Conservation (phyloP, 2,888 invertebrate genomes). For the Pocota personata region DNA sequence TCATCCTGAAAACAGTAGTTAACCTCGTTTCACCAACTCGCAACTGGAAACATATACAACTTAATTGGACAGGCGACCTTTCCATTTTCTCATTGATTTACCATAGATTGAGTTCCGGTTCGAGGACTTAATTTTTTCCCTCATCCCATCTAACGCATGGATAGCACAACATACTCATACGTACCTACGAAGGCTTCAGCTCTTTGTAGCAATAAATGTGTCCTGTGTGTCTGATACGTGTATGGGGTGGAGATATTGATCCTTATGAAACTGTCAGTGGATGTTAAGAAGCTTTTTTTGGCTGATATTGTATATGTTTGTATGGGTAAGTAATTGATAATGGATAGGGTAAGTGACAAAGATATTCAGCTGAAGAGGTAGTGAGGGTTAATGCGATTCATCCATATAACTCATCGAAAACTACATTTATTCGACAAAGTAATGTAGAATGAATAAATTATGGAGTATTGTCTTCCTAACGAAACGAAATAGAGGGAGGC, state of each 20-base stretch:
- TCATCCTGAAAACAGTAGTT: constrained; percentile 56
- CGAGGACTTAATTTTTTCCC: not conserved
- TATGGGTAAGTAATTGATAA: constrained; percentile 37
- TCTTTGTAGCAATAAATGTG: constrained; percentile 27
- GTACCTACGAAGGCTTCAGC: not conserved
- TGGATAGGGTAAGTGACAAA: constrained; percentile 31
- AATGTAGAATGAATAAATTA: constrained; percentile 60
- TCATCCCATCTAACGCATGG: not conserved
- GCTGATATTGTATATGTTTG: not conserved
- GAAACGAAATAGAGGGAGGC: not conserved
- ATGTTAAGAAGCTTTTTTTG: constrained; percentile 16
- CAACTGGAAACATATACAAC: constrained; percentile 35
- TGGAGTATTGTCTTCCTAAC: constrained; percentile 34
- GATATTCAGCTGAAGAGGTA: not conserved
- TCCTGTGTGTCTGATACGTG: not conserved
- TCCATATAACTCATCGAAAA: constrained; percentile 33
- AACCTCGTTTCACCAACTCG: constrained; percentile 40
- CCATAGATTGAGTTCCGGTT: constrained; percentile 64
- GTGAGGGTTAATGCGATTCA: constrained; percentile 36
- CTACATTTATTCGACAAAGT: constrained; percentile 21
- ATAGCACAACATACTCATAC: constrained; percentile 13
- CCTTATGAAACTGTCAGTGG: constrained; percentile 33
- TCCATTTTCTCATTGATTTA: constrained; percentile 66
- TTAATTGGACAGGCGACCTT: constrained; percentile 70
- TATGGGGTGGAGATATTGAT: constrained; percentile 17